phyloP scores from a whole-genome alignment of 2,113 vertebrate species.

The Fulica atra region DNA sequence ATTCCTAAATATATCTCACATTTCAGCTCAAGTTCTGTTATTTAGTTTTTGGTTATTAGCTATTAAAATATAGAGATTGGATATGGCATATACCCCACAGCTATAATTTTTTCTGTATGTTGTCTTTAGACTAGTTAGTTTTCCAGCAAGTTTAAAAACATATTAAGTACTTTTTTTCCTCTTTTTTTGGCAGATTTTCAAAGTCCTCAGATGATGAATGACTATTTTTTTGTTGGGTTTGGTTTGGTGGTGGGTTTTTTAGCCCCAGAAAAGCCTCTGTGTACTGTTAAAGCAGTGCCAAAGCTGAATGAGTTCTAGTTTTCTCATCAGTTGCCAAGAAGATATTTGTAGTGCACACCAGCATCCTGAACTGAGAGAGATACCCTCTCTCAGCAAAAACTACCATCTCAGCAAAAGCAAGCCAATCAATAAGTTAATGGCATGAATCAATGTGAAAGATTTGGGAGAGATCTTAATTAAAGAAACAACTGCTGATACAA shows the following conservation, averaged over 20 bases:
- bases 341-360: background rate
- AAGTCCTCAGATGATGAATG: background rate
- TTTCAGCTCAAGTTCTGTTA: background rate
- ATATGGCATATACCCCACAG: background rate
- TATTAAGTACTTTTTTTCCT: background rate
- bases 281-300: background rate
- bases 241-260: too few species aligned
- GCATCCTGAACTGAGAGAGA: background rate
- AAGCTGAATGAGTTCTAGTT: background rate
- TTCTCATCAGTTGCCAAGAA: background rate
- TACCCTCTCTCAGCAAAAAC: conserved; percentile 63
- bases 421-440: conserved; percentile 88
- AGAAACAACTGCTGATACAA: conserved; percentile 96
- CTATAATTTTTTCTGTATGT: background rate
- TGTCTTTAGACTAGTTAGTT: background rate
- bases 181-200: background rate
- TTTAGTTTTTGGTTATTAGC: background rate
- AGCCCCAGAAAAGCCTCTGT: background rate
- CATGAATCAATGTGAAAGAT: conserved; percentile 88
- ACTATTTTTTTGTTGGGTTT: background rate
- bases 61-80: background rate
- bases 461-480: conserved; percentile 93
- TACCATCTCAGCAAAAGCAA: conserved; percentile 80
- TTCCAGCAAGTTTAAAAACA: background rate
- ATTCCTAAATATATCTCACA: background rate